Base-by-base conservation (phyloP, 2,797 vertebrate genomes). In the Pseudochirops cupreus region DNA sequence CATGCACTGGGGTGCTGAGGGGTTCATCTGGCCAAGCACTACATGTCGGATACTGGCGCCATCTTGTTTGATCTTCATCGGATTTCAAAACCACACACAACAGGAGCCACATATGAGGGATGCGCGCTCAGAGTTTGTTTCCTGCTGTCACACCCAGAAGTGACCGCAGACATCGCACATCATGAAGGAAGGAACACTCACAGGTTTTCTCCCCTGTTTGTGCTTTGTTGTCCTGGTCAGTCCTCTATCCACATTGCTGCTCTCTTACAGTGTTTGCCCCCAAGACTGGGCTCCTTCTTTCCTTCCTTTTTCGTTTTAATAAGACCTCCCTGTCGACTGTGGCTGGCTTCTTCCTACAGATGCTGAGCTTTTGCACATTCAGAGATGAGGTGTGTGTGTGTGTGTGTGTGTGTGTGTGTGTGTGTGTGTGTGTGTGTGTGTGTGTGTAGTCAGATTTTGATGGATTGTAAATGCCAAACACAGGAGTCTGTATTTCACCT, bases 91-190 rank as follows among this genome's bases (percentile, higher is more conserved):
- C 28, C 14, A 6, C 2, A 6, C 5, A 6, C 2, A 39, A 21
- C 16, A 21, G n/a, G 67, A 21, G 39, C 0, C 2, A 3, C 1
- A 2, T 24, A 4, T 9, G 11, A 9, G 16, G 12, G 39, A 3
- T 74, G 62, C 62, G 1, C 5, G 5, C 7, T 33, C 16, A 4
- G 16, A 21, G 2, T 74, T 21, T 74, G n/a, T n/a, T 39, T 74
- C n/a, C n/a, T 46, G 62, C 62, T 12, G n/a, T 82, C 14, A 10
- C 16, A 11, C 39, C 74, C 3, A 46, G 39, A 82, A 10, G 74
- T 9, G 67, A 39, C 7, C 18, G 10, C 9, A 10, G 11, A 13
- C n/a, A 10, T 26, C 18, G 9, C 74, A 39, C 39, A 10, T 24
- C 7, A 24, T 39, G 7, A 4, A 31, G 7, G 10, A 82, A 5